Base-by-base conservation (phyloP, 2,113 vertebrate genomes). In the Phaetusa simplex region DNA sequence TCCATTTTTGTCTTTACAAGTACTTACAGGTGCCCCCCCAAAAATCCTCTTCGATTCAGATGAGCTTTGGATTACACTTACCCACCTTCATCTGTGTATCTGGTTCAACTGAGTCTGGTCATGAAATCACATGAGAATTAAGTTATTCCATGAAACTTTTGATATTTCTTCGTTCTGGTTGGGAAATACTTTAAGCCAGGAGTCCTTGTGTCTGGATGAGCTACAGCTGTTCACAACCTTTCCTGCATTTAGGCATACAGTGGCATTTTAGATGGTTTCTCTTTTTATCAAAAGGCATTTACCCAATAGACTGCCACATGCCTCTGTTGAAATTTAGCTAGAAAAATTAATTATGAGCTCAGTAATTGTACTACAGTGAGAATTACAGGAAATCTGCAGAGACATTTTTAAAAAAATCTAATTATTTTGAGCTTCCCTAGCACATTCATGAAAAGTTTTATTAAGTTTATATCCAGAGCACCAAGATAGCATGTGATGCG, bases 401-500 rank as follows among this genome's bases (percentile, higher is more conserved):
- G 14, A 58, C 62, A 7, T 11, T 14, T 42, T 42, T 14, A 64
- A 84, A 64, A 77, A 86, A 76, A 61, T 42, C 4, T 65, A 26
- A 55, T 49, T 49, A 42, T 77, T 86, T 88, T 82, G 76, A 64
- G 18, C 47, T 89, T 82, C 55, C 11, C 12, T 40, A 67, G 29
- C 43, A n/a, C 26, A 45, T 73, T 76, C 10, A 55, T 6, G 12
- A 2, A 1, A 86, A 29, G 14, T 36, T 77, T 65, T 61, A 78
- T 13, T 24, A 56, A 52, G 27, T 64, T 77, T 76, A 40, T 32
- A 73, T 8, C 29, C 56, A 55, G 43, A 83, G 21, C 27, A 52
- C 19, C 14, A 26, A 10, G 14, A 17, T 1, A 59, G 21, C 62
- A 43, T 0, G 1, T 11, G 7, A 9, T 0, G 8, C 18, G 45